Percentiles rank a stretch among this genome's conserved stretches.
phyloP scores from a whole-genome alignment of 2,888 invertebrate species.

The Meliscaeva auricollis region DNA sequence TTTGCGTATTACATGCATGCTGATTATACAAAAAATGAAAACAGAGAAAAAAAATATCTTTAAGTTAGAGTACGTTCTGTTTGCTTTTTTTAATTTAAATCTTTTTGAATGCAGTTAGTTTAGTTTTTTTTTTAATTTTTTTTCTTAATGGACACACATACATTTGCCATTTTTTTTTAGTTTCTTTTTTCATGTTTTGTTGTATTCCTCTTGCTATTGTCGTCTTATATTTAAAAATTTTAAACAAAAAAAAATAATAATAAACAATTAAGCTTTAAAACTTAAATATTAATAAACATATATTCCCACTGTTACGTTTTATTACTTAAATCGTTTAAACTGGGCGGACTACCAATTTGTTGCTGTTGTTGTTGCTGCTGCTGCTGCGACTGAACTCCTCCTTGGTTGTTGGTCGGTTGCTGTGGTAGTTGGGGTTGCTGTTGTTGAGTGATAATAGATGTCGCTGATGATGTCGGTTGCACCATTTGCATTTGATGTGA shows the following conservation, averaged over 20 bases:
- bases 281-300: constrained; percentile 84
- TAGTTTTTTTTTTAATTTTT: constrained; percentile 5
- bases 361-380: constrained; percentile 79
- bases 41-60: constrained; percentile 42
- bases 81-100: constrained; percentile 1
- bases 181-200: not conserved
- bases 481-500: constrained; percentile 77
- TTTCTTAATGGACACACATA: constrained; percentile 38
- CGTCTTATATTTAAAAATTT: constrained; percentile 49
- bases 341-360: constrained; percentile 83
- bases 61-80: constrained; percentile 51
- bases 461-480: constrained; percentile 81
- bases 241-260: constrained; percentile 44
- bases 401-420: constrained; percentile 56
- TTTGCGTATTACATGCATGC: constrained; percentile 64
- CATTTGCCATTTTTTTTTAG: constrained; percentile 27
- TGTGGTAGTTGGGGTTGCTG: constrained; percentile 77
- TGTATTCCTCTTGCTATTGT: constrained; percentile 58
- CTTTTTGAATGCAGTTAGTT: too few relatives aligned
- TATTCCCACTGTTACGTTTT: constrained; percentile 85
- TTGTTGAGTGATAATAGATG: constrained; percentile 82
- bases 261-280: constrained; percentile 56
- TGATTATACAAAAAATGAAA: constrained; percentile 42
- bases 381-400: constrained; percentile 68
- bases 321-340: constrained; percentile 83